These are phyloP conservation scores for Halisarca cf. caerulea DNA, from an alignment of 37 sponge, comb jelly and placozoan genomes.

Conservation along the genomic window DNA sequence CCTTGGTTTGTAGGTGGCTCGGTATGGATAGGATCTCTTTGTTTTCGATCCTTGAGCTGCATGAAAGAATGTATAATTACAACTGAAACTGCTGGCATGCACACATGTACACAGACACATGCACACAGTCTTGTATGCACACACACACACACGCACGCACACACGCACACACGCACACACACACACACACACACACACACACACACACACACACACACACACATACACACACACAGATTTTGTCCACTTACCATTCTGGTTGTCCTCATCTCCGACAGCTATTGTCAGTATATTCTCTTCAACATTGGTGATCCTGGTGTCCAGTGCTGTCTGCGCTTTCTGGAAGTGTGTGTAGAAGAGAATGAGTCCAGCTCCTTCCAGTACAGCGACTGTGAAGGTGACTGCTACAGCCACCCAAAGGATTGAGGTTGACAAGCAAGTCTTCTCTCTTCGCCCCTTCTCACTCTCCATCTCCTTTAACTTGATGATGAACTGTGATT, in stretches of 20 bases:
- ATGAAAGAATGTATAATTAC: too few relatives aligned
- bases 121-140: background rate
- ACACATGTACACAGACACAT: background rate
- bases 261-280: background rate
- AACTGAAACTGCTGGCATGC: too few relatives aligned
- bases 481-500: too few relatives aligned
- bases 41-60: too few relatives aligned
- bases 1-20: too few relatives aligned
- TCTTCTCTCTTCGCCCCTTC: background rate
- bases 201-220: slow-evolving; percentile 32
- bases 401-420: background rate
- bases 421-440: background rate
- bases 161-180: slow-evolving; percentile 1
- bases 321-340: background rate
- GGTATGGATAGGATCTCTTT: too few relatives aligned
- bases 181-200: slow-evolving; percentile 32
- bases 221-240: slow-evolving; percentile 9
- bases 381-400: slow-evolving; percentile 5
- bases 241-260: background rate
- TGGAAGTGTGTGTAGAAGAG: slow-evolving; percentile 17
- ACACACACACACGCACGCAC: slow-evolving; percentile 20
- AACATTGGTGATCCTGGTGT: background rate
- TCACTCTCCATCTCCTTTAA: background rate
- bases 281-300: background rate
- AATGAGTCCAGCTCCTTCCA: slow-evolving; percentile 4